A percentile compares a stretch with the other conserved stretches of the same genome.
phyloP scores from a whole-genome alignment of 2,888 invertebrate genomes.

The Junonia oenone region DNA sequence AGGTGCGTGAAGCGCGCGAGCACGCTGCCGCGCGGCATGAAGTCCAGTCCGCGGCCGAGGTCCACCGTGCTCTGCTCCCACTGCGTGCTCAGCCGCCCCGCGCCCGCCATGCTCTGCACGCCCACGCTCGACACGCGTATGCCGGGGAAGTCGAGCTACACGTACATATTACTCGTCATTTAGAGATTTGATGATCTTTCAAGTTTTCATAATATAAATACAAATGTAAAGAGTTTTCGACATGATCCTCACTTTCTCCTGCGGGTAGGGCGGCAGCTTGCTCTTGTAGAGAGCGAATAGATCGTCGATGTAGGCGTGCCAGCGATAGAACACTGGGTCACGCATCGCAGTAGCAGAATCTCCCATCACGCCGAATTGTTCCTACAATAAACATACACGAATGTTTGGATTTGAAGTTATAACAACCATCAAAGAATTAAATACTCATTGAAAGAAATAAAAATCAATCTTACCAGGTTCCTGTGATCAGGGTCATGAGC shows the following conservation, averaged over 20 bases:
- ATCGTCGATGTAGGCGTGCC: slow-evolving; percentile 89
- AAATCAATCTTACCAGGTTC: slow-evolving; percentile 76
- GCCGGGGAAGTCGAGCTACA: slow-evolving; percentile 82
- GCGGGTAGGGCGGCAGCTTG: slow-evolving; percentile 83
- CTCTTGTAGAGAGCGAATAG: slow-evolving; percentile 87
- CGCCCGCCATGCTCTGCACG: slow-evolving; percentile 71
- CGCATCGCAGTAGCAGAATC: slow-evolving; percentile 92
- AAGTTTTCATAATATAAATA: slow-evolving; percentile 5
- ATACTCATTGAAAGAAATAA: not conserved
- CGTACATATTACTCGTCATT: not conserved
- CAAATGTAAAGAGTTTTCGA: not conserved
- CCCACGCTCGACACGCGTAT: slow-evolving; percentile 77
- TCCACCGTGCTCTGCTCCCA: slow-evolving; percentile 89
- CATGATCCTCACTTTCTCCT: slow-evolving; percentile 68
- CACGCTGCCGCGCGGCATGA: slow-evolving; percentile 86
- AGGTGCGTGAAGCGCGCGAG: slow-evolving; percentile 85
- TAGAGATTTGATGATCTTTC: too few relatives aligned
- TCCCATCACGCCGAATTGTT: slow-evolving; percentile 90
- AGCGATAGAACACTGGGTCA: slow-evolving; percentile 92
- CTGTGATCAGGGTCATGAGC: slow-evolving; percentile 90
- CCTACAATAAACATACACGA: slow-evolving; percentile 67
- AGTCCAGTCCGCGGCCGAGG: slow-evolving; percentile 89
- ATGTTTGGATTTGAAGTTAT: not conserved
- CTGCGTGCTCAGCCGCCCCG: slow-evolving; percentile 82
- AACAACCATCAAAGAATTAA: not conserved